phyloP scores from a whole-genome alignment of 2,113 vertebrate genomes.

The Centropus unirufus region DNA sequence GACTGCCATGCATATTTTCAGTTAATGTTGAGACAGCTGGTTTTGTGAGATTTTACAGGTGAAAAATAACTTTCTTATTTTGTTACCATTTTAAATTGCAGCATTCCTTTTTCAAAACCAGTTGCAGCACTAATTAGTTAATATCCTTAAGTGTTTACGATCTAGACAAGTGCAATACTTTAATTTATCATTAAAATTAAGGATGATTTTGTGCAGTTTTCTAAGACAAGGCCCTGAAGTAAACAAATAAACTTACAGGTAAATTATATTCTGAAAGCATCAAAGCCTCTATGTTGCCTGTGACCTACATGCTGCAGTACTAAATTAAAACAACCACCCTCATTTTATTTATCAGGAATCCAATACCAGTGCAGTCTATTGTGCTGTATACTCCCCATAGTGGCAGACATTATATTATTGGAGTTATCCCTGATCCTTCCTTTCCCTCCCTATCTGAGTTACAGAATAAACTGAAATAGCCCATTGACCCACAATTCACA shows the following conservation, averaged over 20 bases:
- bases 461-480: conserved; percentile 61
- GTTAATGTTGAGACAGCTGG: not conserved
- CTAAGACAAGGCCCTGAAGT: not conserved
- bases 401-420: not conserved
- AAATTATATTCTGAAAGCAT: not conserved
- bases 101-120: not conserved
- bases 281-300: not conserved
- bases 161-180: not conserved
- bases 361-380: not conserved
- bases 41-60: not conserved
- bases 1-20: not conserved
- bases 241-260: not conserved
- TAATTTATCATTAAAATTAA: not conserved
- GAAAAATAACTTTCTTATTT: conserved; percentile 23
- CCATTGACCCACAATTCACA: conserved; percentile 8
- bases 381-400: not conserved
- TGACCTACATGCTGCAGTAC: not conserved
- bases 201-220: not conserved
- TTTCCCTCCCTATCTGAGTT: not conserved
- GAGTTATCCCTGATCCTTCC: conserved; percentile 43
- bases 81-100: not conserved
- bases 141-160: not conserved
- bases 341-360: not conserved
- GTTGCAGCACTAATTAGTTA: not conserved
- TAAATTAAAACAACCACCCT: not conserved